Evolutionary conservation across 2,888 invertebrate genomes (phyloP).

Genomic region (Drosophila borealis): DNA sequence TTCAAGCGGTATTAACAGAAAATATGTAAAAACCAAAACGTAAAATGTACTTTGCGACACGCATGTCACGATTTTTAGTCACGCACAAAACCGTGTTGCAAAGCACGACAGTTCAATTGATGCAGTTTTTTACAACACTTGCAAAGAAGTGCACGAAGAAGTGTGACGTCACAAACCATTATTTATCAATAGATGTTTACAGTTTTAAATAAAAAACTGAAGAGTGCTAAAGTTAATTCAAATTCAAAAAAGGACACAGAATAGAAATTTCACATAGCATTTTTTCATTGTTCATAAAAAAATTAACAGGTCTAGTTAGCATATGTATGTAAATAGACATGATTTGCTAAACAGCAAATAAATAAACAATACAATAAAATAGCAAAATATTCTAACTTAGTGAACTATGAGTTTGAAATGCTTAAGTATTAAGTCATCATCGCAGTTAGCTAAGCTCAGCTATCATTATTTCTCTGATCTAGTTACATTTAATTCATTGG

Average conservation of each 20-base stretch:
- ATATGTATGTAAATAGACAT: too few relatives aligned
- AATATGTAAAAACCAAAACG: slow-evolving; percentile 45
- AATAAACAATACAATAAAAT: too few relatives aligned
- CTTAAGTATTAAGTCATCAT: too few relatives aligned
- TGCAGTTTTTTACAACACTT: slow-evolving; percentile 29
- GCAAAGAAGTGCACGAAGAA: background rate
- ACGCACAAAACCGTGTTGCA: slow-evolving; percentile 72
- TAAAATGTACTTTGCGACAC: slow-evolving; percentile 57
- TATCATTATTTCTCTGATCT: too few relatives aligned
- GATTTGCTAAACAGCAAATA: too few relatives aligned
- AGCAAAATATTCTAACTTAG: too few relatives aligned
- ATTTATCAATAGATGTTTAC: too few relatives aligned
- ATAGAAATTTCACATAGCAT: background rate
- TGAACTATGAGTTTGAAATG: too few relatives aligned
- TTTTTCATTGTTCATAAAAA: too few relatives aligned
- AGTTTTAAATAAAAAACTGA: too few relatives aligned
- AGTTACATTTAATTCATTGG: too few relatives aligned
- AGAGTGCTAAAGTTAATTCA: background rate
- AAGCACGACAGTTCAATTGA: slow-evolving; percentile 34
- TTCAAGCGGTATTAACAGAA: slow-evolving; percentile 29
- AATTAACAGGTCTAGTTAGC: background rate
- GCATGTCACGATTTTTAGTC: slow-evolving; percentile 74
- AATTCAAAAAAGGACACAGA: background rate
- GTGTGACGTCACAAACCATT: slow-evolving; percentile 26
- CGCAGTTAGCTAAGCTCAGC: too few relatives aligned